Base-by-base conservation (phyloP, 2,113 vertebrate species). In the Microtus oregoni region DNA sequence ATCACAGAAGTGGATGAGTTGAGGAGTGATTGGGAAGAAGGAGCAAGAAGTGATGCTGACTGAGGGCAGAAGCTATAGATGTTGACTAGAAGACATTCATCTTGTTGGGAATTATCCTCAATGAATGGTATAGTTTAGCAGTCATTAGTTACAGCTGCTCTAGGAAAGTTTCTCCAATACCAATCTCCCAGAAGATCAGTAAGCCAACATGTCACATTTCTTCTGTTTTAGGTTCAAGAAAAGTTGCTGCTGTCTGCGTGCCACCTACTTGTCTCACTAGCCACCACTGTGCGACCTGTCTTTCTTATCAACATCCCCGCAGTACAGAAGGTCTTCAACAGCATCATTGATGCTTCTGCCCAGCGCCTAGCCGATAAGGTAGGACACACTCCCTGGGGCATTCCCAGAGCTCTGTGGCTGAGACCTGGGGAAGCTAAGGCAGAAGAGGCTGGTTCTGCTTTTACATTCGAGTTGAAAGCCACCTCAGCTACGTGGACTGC, bases 291-390 rank as follows among this genome's bases (percentile, higher is more conserved):
- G 94, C 98, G 99, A n/a, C 99, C 99, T 0, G 99, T 99, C 94
- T 99, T 99, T 96, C 96, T 99, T 90, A 99, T 99, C 97, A 99
- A 99, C 89, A 98, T 99, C 97, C 99, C 99, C 13, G 99, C 99
- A 4, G 99, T 99, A 78, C 99, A 99, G 98, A 99, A 99, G 86
- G 98, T 99, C 75, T 99, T 99, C 98, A 99, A 99, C 98, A 99
- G 99, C 97, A 99, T 99, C 97, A 99, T 99, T 0, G 99, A 99
- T 82, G 99, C 98, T 92, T 99, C 99, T 86, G 98, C 99, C 83
- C 99, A 98, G 98, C 98, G 99, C 85, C 99, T 99, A 63, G 98
- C 99, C 0, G 99, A 99, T 86, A 99, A 99, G 99, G 99, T 99
- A 92, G 97, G 96, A 44, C 38, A 41, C 9, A 3, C 1, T 41